phyloP scores from a whole-genome alignment of 2,113 vertebrate genomes.

The Sturnus vulgaris region DNA sequence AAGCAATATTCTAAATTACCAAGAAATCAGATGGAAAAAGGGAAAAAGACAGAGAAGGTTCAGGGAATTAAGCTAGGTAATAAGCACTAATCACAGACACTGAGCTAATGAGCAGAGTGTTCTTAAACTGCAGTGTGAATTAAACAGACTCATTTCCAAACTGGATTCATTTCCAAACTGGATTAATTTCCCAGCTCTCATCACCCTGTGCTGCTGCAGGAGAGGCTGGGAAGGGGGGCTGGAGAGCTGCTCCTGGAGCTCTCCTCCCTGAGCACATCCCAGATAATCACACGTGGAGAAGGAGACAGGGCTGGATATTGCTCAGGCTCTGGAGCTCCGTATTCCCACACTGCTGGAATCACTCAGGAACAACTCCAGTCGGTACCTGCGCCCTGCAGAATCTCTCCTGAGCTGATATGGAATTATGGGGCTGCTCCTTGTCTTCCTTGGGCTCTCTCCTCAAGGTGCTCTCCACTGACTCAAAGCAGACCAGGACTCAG shows the following conservation, averaged over 20 bases:
- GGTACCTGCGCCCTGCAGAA: not conserved
- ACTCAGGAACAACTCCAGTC: fast-evolving
- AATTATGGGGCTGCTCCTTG: not conserved
- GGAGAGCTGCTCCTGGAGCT: not conserved
- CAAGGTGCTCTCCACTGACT: not conserved
- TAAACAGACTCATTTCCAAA: not conserved
- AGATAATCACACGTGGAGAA: not conserved
- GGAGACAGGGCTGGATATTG: not conserved
- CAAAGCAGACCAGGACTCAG: not conserved
- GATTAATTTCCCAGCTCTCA: not conserved
- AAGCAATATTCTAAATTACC: not conserved
- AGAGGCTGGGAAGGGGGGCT: fast-evolving
- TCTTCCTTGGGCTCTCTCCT: not conserved
- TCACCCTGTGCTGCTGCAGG: fast-evolving
- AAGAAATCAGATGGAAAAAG: not conserved
- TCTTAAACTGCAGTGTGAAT: not conserved
- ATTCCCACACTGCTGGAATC: not conserved
- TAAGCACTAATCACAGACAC: not conserved
- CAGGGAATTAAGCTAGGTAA: not conserved
- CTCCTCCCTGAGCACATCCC: not conserved
- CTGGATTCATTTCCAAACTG: not conserved
- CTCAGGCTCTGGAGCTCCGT: not conserved
- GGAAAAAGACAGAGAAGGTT: not conserved
- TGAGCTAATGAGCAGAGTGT: not conserved
- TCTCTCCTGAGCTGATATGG: not conserved